phyloP scores from a whole-genome alignment of 2,113 vertebrate species.

The Pagrus major region DNA sequence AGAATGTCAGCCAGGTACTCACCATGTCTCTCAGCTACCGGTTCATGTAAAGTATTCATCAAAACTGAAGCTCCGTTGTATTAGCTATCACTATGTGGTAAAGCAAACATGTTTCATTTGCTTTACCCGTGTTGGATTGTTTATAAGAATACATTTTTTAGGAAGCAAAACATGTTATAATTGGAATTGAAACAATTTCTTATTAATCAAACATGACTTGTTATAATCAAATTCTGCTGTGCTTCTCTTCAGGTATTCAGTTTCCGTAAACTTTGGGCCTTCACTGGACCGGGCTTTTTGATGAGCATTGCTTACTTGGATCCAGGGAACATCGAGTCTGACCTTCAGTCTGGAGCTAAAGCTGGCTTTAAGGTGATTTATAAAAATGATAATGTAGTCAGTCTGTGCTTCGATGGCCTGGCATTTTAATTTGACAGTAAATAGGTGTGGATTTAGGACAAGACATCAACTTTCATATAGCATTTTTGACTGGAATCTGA shows the following conservation, averaged over 20 bases:
- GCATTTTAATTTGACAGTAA: background rate
- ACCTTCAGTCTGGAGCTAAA: slow-evolving; percentile 94
- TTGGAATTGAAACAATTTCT: background rate
- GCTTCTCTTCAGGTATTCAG: slow-evolving; percentile 85
- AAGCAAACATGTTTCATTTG: too few species aligned
- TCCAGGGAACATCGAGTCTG: slow-evolving; percentile 98
- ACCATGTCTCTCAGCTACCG: too few species aligned
- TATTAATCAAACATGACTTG: background rate
- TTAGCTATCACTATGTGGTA: background rate
- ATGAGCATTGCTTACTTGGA: slow-evolving; percentile 99
- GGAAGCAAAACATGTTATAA: too few species aligned
- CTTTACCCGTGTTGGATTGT: background rate
- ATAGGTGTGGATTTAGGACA: background rate
- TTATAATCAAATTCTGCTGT: too few species aligned
- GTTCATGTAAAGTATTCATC: background rate
- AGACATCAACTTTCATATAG: background rate
- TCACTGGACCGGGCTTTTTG: slow-evolving; percentile 96
- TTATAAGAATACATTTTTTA: too few species aligned
- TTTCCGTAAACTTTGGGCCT: slow-evolving; percentile 99
- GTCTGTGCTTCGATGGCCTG: background rate
- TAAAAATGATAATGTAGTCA: background rate
- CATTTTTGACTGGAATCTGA: background rate
- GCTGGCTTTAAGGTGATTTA: slow-evolving; percentile 93
- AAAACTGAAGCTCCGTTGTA: background rate
- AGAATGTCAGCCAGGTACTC: slow-evolving; percentile 82